Percentiles rank a stretch among this genome's conserved stretches.
Evolutionary conservation across 2,113 vertebrate species (phyloP).

Genomic region (Plestiodon gilberti): DNA sequence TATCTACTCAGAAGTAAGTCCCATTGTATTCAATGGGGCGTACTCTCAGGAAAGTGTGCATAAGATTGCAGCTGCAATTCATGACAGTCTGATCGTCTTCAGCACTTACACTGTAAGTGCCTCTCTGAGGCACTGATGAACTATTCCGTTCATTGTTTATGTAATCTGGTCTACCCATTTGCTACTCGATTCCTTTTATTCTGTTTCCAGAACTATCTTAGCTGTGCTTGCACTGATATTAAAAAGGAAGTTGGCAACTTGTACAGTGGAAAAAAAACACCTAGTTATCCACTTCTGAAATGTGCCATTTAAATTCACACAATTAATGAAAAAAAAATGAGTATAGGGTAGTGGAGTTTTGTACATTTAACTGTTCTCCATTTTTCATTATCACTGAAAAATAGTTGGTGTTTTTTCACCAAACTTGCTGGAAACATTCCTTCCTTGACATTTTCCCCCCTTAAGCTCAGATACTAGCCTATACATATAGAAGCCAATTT

Average conservation of each 20-base stretch:
- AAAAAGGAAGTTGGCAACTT: neutral
- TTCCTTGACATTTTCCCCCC: neutral
- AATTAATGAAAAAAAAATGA: neutral
- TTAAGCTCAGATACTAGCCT: conserved; percentile 41
- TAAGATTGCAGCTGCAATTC: too few relatives aligned
- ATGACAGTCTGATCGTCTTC: too few relatives aligned
- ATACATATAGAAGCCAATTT: conserved; percentile 50
- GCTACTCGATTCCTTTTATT: neutral
- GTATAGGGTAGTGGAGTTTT: neutral
- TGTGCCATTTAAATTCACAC: neutral
- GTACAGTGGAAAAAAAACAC: neutral
- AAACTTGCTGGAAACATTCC: conserved; percentile 42
- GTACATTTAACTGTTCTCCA: neutral
- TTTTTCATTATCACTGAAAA: neutral
- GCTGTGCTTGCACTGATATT: neutral
- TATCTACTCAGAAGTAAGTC: too few relatives aligned
- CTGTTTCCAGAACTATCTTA: neutral
- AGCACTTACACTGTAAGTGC: too few relatives aligned
- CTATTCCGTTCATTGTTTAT: neutral
- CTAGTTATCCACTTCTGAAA: neutral
- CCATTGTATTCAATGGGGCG: too few relatives aligned
- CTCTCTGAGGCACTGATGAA: neutral
- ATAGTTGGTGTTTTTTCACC: neutral
- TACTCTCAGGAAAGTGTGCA: too few relatives aligned
- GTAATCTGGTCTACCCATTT: neutral